Percentiles rank a stretch among this genome's conserved stretches.
These are phyloP conservation scores for Hippopotamus amphibius DNA, from an alignment of 2,113 vertebrate species.

Conservation along the genomic window DNA sequence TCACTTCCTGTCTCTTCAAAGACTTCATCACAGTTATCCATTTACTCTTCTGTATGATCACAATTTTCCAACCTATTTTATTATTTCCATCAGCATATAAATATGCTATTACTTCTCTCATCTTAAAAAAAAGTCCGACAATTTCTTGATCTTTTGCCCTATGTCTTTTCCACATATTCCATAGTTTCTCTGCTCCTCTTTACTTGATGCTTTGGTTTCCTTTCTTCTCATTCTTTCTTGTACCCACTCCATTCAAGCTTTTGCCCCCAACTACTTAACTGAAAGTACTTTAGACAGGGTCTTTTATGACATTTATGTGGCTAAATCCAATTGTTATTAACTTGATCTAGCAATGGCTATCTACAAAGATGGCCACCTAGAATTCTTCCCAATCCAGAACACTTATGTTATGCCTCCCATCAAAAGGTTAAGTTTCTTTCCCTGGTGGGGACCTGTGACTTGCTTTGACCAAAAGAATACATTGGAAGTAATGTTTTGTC, in stretches of 20 bases:
- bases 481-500: neutral
- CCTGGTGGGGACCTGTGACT: neutral
- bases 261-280: neutral
- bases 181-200: neutral
- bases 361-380: neutral
- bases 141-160: neutral
- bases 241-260: neutral
- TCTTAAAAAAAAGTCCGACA: neutral
- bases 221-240: neutral
- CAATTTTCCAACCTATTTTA: neutral
- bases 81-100: neutral
- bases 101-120: neutral
- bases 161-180: neutral
- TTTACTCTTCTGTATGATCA: neutral
- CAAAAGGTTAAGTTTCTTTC: neutral
- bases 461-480: neutral
- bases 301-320: neutral
- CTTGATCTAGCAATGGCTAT: neutral
- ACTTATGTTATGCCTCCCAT: neutral
- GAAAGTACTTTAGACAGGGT: neutral
- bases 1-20: neutral
- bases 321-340: neutral
- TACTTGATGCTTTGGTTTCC: neutral
- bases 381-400: neutral
- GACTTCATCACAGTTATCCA: neutral